Evolutionary conservation across 2,888 invertebrate genomes (phyloP).

Genomic region (Acanthosepion pharaonis): DNA sequence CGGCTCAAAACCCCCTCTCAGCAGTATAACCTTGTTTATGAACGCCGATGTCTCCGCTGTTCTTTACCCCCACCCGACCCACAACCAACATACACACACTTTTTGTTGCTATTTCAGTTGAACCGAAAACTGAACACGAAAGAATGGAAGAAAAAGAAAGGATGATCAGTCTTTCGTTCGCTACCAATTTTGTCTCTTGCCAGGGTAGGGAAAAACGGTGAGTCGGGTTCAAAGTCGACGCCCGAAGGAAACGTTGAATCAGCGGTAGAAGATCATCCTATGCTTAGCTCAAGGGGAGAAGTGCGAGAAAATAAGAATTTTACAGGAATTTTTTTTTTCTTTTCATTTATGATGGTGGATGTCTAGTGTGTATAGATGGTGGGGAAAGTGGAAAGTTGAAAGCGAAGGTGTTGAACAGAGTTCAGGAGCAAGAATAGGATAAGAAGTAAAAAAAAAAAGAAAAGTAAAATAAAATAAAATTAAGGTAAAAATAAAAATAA

Average conservation of each 20-base stretch:
- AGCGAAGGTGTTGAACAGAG: no score
- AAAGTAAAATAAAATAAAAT: no score
- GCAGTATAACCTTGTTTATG: neutral
- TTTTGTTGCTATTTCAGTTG: neutral
- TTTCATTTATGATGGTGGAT: neutral
- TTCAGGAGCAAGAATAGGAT: no score
- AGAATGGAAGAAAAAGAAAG: neutral
- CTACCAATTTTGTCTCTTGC: neutral
- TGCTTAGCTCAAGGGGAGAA: neutral
- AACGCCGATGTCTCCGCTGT: neutral
- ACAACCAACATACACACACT: neutral
- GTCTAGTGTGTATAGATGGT: no score
- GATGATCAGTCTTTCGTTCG: neutral
- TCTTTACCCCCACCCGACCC: no score
- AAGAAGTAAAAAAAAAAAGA: no score
- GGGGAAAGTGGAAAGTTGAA: no score
- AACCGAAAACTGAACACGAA: neutral
- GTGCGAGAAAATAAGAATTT: slow-evolving; percentile 12
- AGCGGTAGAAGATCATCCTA: neutral
- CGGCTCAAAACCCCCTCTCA: neutral
- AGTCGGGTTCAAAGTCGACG: slow-evolving; percentile 7
- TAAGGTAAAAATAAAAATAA: no score
- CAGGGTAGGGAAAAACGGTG: neutral
- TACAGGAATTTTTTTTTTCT: neutral
- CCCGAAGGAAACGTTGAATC: slow-evolving; percentile 16